A percentile compares a stretch with the other conserved stretches of the same genome.
phyloP scores from a whole-genome alignment of 2,797 vertebrate species.

The Falco novaeseelandiae region DNA sequence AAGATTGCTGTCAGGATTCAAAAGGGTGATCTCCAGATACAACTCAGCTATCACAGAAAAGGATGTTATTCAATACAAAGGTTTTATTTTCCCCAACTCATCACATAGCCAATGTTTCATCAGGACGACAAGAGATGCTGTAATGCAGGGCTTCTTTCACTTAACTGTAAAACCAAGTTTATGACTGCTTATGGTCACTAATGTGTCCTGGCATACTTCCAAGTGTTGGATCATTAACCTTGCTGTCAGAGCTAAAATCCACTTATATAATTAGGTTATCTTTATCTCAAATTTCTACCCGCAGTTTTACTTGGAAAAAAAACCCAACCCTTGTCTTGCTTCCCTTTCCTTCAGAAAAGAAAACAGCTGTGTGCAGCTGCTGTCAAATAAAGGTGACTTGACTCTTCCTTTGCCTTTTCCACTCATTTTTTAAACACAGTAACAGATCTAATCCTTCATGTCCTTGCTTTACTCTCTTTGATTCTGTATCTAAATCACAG shows the following conservation, averaged over 20 bases:
- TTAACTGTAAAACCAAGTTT: constrained; percentile 16
- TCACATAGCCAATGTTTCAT: not conserved
- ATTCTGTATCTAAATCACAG: not conserved
- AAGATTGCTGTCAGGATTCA: not conserved
- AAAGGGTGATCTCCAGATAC: not conserved
- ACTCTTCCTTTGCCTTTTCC: not conserved
- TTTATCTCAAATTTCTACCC: constrained; percentile 57
- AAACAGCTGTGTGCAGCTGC: not conserved
- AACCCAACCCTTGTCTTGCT: not conserved
- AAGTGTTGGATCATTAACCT: constrained; percentile 52
- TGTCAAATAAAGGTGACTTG: not conserved
- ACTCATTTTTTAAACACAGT: not conserved
- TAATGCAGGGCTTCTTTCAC: not conserved
- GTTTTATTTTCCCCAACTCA: not conserved
- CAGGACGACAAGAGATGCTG: not conserved
- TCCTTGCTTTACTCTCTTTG: not conserved
- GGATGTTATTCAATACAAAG: not conserved
- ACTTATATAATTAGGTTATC: constrained; percentile 48
- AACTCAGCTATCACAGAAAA: not conserved
- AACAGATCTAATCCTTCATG: not conserved
- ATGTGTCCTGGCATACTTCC: constrained; percentile 47
- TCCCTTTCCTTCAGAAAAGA: not conserved
- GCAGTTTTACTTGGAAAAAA: constrained; percentile 7
- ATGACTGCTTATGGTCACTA: constrained; percentile 40
- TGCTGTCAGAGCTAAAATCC: constrained; percentile 43